A percentile compares a stretch with the other conserved stretches of the same genome.
Evolutionary conservation across 2,888 invertebrate genomes (phyloP).

Genomic region (Nemurella pictetii): DNA sequence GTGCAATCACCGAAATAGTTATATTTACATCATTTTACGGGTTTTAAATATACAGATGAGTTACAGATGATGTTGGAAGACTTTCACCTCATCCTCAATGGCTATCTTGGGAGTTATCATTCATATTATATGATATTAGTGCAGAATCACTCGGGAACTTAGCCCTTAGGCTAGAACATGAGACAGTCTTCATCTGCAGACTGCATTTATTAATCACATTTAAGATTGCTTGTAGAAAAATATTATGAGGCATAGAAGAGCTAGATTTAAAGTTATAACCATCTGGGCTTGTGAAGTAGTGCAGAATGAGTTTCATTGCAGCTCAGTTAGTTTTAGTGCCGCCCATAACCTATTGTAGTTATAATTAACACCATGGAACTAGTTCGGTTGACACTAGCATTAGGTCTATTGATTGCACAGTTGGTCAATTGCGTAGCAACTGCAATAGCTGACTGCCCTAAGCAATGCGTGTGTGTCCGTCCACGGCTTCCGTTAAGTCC

Average conservation of each 20-base stretch:
- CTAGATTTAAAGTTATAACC: not conserved
- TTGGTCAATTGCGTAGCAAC: not conserved
- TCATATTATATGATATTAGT: not conserved
- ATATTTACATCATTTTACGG: not conserved
- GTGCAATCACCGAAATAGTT: not conserved
- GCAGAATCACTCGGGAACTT: not conserved
- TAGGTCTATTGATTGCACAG: not conserved
- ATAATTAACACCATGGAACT: not conserved
- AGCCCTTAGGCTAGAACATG: not conserved
- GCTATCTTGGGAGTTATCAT: not conserved
- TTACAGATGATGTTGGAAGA: not conserved
- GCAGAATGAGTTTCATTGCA: not conserved
- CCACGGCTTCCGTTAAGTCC: slow-evolving; percentile 2
- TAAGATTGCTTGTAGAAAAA: not conserved
- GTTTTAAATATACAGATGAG: not conserved
- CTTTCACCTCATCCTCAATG: not conserved
- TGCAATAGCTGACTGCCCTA: not conserved
- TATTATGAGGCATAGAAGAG: not conserved
- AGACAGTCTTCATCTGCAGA: not conserved
- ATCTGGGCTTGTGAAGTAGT: not conserved
- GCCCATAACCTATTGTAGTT: not conserved
- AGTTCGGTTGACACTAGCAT: not conserved
- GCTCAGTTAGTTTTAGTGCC: not conserved
- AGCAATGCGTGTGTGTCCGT: slow-evolving; percentile 21
- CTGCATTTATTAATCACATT: not conserved